Base-by-base conservation (phyloP, 2,113 vertebrate genomes). In the Hiodon tergisus region DNA sequence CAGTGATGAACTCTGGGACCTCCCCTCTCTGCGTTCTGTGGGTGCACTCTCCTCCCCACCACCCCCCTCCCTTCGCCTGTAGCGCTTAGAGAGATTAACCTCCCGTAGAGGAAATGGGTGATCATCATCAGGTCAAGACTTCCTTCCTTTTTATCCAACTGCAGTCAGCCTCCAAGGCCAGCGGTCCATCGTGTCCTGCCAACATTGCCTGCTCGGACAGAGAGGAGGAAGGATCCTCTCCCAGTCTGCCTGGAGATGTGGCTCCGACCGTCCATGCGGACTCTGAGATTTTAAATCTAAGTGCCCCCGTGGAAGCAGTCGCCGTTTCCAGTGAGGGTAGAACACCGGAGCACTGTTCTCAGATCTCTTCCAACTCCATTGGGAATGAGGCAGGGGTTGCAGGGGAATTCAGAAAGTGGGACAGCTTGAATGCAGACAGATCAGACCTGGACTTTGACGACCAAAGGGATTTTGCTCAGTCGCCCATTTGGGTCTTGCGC, bases 141-240 rank as follows among this genome's bases (percentile, higher is more conserved):
- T 89, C 87, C 85, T 89, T 87, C 87, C 86, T 86, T 70, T 86
- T 79, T 68, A 81, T 89, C 75, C 78, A 83, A 82, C 81, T 88
- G 69, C 85, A 84, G 77, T 84, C 81, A 57, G 84, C 83, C 70
- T 81, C 78, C 70, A 87, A 84, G 79, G 70, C 62, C 75, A 75
- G 76, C 71, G 71, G 78, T 74, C 76, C 48, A 59, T 76, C 74
- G 73, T 52, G 76, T 72, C 63, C 66, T 76, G 69, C 77, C 10
- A 60, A 67, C 67, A 71, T 69, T 71, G 75, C 66, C 47, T 53
- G 70, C 69, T 53, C 75, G 66, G 78, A 54, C 69, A 51, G 74
- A 50, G 16, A 2, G 48, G 75, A 79, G 50, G 78, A 81, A 82
- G 73, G 62, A 76, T 69, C 52, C 57, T 72, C 72, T 59, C 58